These are phyloP conservation scores for Ceuthmochares aereus DNA, from an alignment of 2,113 vertebrate species.

Conservation along the genomic window DNA sequence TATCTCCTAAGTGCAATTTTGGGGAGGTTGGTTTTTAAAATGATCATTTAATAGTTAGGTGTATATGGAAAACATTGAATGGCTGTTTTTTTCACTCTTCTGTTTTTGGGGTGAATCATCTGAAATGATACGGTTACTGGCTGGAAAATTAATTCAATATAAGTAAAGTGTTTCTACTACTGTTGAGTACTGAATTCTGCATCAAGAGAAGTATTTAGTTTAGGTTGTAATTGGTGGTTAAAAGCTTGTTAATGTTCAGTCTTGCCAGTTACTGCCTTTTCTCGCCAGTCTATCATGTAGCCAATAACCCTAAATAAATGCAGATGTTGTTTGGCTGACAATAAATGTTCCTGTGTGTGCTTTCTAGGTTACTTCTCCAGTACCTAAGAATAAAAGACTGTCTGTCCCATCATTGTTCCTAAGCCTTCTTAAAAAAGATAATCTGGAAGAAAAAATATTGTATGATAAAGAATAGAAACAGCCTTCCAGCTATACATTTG, in stretches of 20 bases:
- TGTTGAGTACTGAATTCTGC: not conserved
- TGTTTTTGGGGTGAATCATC: not conserved
- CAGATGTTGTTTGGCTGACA: not conserved
- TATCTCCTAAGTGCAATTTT: not conserved
- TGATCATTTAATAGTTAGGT: not conserved
- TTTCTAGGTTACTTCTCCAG: not conserved
- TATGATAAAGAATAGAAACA: not conserved
- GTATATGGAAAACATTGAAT: not conserved
- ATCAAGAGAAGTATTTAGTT: not conserved
- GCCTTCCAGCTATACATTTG: not conserved
- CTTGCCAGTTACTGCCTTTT: not conserved
- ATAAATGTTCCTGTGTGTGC: not conserved
- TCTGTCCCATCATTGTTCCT: not conserved
- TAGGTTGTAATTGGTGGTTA: not conserved
- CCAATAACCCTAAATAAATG: not conserved
- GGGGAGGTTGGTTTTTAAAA: not conserved
- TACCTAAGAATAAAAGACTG: not conserved
- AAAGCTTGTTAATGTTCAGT: not conserved
- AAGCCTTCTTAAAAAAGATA: not conserved
- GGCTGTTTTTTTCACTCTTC: not conserved
- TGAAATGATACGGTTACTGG: not conserved
- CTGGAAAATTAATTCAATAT: not conserved
- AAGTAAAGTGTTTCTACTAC: not conserved
- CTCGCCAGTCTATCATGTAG: not conserved
- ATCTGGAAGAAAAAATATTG: not conserved